Conservation (phyloP, 1,140 invertebrate genomes). For the Chymomyza costata region DNA sequence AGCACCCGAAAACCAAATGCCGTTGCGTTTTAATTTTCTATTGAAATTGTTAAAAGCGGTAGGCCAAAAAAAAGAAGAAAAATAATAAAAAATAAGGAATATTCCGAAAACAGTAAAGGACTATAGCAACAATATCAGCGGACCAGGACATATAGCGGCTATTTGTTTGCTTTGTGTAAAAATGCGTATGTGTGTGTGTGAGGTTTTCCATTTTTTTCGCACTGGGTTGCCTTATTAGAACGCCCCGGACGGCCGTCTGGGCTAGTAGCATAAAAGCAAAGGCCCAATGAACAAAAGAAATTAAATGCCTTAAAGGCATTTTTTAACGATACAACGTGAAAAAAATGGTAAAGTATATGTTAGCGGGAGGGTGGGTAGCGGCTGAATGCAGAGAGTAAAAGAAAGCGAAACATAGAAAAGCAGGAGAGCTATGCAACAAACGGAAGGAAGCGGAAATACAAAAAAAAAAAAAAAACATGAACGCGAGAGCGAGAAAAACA, state of each 20-base stretch:
- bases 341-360: too few relatives aligned
- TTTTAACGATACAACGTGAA: slow-evolving; percentile 64
- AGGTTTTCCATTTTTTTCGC: slow-evolving; percentile 29
- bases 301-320: slow-evolving; percentile 72
- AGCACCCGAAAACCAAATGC: slow-evolving; percentile 34
- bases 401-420: slow-evolving; percentile 25
- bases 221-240: slow-evolving; percentile 25
- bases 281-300: slow-evolving; percentile 68
- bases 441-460: slow-evolving; percentile 16
- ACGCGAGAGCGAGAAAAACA: slow-evolving; percentile 52
- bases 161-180: slow-evolving; percentile 51
- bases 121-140: slow-evolving; percentile 9
- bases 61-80: neutral
- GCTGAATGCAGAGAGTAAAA: neutral
- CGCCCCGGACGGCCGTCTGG: slow-evolving; percentile 2
- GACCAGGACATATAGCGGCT: slow-evolving; percentile 45
- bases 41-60: slow-evolving; percentile 67
- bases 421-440: slow-evolving; percentile 19
- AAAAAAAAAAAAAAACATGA: neutral
- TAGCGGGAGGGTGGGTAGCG: too few relatives aligned
- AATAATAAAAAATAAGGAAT: neutral
- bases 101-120: slow-evolving; percentile 19
- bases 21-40: slow-evolving; percentile 72
- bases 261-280: slow-evolving; percentile 45
- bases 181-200: too few relatives aligned